Conservation (phyloP, 2,888 invertebrate species). For the Melanchra persicariae region DNA sequence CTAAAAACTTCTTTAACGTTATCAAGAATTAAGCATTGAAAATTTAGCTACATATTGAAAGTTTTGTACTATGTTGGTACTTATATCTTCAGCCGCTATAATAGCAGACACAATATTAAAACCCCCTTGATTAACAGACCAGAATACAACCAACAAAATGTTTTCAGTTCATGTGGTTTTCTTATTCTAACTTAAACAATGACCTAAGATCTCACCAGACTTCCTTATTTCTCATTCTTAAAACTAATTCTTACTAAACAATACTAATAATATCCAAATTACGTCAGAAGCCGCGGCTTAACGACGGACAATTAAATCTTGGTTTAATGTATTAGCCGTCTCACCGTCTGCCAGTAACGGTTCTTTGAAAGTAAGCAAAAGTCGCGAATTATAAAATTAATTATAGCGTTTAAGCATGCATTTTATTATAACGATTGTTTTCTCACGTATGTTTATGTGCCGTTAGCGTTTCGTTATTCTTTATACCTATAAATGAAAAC, state of each 20-base stretch:
- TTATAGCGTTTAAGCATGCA: slow-evolving; percentile 37
- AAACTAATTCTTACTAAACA: slow-evolving; percentile 35
- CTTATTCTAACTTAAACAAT: slow-evolving; percentile 4
- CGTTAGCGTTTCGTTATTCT: slow-evolving; percentile 14
- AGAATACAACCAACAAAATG: no score
- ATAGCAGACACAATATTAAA: no score
- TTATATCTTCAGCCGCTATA: no score
- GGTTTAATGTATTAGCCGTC: slow-evolving; percentile 53
- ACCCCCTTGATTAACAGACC: no score
- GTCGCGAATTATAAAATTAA: slow-evolving; percentile 26
- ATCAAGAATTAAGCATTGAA: no score
- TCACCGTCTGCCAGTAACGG: slow-evolving; percentile 56
- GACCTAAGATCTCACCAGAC: slow-evolving; percentile 23
- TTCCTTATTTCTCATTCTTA: slow-evolving; percentile 37
- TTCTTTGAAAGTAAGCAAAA: slow-evolving; percentile 47
- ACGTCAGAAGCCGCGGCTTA: slow-evolving; percentile 47
- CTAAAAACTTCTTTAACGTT: no score
- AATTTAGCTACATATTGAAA: no score
- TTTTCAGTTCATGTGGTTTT: neutral
- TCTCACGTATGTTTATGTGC: slow-evolving; percentile 17
- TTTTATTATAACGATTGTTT: slow-evolving; percentile 35
- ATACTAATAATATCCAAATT: slow-evolving; percentile 49
- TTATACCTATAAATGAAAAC: no score
- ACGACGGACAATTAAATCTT: slow-evolving; percentile 56
- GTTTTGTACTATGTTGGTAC: no score